Conservation (phyloP, 2,888 invertebrate species). For the Lasioglossum figueresi region DNA sequence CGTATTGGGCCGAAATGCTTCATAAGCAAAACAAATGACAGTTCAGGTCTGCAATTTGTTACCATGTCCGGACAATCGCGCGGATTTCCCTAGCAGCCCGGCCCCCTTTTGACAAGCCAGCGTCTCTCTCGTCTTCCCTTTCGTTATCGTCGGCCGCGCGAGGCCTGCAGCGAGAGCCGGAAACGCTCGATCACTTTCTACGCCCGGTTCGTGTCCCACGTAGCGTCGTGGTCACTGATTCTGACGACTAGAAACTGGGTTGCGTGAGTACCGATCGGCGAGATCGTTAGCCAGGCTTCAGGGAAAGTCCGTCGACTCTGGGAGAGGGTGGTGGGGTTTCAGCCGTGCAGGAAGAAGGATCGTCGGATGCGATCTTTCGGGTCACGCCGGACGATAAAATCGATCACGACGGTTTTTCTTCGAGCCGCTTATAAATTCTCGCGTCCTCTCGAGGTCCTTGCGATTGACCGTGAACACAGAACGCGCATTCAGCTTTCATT, state of each 20-base stretch:
- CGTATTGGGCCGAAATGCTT: background rate
- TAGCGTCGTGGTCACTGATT: slow-evolving; percentile 60
- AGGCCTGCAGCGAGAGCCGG: slow-evolving; percentile 48
- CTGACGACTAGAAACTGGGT: slow-evolving; percentile 62
- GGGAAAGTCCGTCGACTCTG: slow-evolving; percentile 42
- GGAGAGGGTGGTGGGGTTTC: background rate
- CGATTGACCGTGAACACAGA: slow-evolving; percentile 37
- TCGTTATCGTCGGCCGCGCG: slow-evolving; percentile 43
- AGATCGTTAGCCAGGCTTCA: slow-evolving; percentile 16
- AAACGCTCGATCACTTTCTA: slow-evolving; percentile 69
- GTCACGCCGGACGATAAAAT: slow-evolving; percentile 19
- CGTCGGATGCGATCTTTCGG: slow-evolving; percentile 17
- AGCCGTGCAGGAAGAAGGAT: background rate
- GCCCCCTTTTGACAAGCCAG: background rate
- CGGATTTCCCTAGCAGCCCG: background rate
- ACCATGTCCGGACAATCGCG: background rate
- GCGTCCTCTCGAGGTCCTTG: background rate
- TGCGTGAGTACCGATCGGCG: slow-evolving; percentile 45
- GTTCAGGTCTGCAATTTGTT: background rate
- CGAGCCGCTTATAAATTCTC: slow-evolving; percentile 7
- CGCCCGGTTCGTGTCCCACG: slow-evolving; percentile 54
- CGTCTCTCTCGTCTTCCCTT: slow-evolving; percentile 49
- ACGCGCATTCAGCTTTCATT: slow-evolving; percentile 34
- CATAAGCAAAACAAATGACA: background rate
- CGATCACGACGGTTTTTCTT: slow-evolving; percentile 8